These are phyloP conservation scores for Caiman crocodilus DNA, from an alignment of 2,797 vertebrate species.

Conservation along the genomic window DNA sequence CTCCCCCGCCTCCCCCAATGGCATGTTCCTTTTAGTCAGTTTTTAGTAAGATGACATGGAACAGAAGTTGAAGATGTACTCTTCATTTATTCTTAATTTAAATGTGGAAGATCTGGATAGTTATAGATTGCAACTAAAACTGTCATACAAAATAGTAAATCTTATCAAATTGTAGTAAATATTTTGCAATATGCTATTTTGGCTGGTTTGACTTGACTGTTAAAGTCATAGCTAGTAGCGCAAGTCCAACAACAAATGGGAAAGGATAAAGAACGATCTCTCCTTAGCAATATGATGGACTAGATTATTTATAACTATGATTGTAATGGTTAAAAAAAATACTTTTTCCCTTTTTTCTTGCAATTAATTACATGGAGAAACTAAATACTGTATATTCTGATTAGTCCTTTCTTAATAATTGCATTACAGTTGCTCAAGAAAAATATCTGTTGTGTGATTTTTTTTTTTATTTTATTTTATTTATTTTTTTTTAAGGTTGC, in stretches of 20 bases:
- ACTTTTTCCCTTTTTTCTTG: too few species aligned
- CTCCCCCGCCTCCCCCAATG: too few species aligned
- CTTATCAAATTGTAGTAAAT: not conserved
- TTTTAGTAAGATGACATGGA: too few species aligned
- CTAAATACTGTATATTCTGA: not conserved
- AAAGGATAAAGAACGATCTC: not conserved
- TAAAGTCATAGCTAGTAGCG: too few species aligned
- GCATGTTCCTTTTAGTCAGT: too few species aligned
- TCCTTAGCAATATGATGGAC: too few species aligned
- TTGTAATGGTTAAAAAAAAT: too few species aligned
- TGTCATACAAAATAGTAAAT: not conserved
- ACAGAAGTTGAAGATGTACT: too few species aligned
- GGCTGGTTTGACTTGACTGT: not conserved
- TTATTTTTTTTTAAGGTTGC: constrained; percentile 64
- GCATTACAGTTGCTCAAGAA: not conserved
- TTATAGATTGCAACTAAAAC: not conserved
- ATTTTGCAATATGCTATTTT: not conserved
- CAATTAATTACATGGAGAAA: not conserved
- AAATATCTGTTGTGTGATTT: not conserved
- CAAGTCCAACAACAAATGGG: not conserved
- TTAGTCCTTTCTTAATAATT: not conserved
- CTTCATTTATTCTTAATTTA: not conserved
- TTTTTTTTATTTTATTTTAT: not conserved
- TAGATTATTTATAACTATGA: too few species aligned
- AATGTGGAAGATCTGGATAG: not conserved